Evolutionary conservation across 2,888 invertebrate species (phyloP), one percentile per base, ranked within the genome.

Genomic region (Drosophila greeni): DNA sequence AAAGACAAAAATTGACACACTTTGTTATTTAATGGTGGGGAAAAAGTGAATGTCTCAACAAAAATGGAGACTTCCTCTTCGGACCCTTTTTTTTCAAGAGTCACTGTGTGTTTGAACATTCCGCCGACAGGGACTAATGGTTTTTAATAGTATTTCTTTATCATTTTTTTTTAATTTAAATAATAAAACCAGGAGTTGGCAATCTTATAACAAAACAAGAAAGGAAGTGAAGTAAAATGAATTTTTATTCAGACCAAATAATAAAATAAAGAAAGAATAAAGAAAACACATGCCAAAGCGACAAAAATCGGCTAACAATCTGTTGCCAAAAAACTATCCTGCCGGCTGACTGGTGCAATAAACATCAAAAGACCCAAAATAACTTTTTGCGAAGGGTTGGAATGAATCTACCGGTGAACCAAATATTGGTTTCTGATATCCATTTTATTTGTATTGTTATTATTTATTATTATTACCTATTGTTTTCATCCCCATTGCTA

Each of bases 31-130:
- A 60, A 59, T 59, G 59, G 45, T 31, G 45, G 36, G 61, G 60
- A 60, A 60, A 47, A 60, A 60, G 60, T 60, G 60, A 60, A 60
- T 60, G 60, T 33, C 61, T 45, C 61, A 39, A 47, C 60, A 47
- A 34, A 23, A 37, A 60, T 60, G 18, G 45, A 29, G 52, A n/a
- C 29, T 40, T 3, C 23, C 23, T 23, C 3, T 47, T 33, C 9
- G 31, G 20, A 16, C 31, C 60, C 45, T 45, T 37, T 59, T 23
- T 3, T 3, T n/a, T n/a, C 23, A 23, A 3, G 23, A 23, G 23
- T 23, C 23, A 2, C 3, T 23, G 23, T 37, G 37, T 39, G 62
- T 48, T 39, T 62, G 33, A 60, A 60, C 39, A 39, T 23, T 12
- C 26, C 39, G 51, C 5, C 47, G 37, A 23, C 59, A 24, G 31